These are phyloP conservation scores for Drosophila navojoa DNA, from an alignment of 1,140 invertebrate genomes.

Conservation along the genomic window DNA sequence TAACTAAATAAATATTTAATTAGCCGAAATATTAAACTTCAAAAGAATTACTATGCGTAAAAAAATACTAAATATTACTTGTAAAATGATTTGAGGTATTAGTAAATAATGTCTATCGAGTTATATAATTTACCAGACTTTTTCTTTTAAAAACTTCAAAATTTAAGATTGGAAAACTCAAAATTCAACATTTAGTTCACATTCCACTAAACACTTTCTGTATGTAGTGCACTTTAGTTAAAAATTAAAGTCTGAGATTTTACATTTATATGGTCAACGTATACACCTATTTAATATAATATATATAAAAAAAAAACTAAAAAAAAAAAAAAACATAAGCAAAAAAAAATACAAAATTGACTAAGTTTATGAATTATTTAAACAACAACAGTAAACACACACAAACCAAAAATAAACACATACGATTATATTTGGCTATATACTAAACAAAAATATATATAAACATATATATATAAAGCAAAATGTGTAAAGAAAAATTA, in stretches of 20 bases:
- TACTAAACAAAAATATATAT: slow-evolving; percentile 18
- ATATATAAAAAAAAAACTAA: slow-evolving; percentile 39
- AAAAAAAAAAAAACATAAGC: slow-evolving; percentile 34
- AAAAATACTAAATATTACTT: slow-evolving; percentile 63
- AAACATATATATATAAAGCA: slow-evolving; percentile 13
- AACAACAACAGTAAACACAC: slow-evolving; percentile 29
- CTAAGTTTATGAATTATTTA: slow-evolving; percentile 68
- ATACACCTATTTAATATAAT: slow-evolving; percentile 60
- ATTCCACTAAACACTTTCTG: slow-evolving; percentile 52
- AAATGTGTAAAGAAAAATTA: slow-evolving; percentile 36
- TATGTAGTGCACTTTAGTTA: slow-evolving; percentile 81
- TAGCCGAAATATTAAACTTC: slow-evolving; percentile 81
- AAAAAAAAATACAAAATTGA: slow-evolving; percentile 44
- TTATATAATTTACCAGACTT: slow-evolving; percentile 43
- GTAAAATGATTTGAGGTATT: slow-evolving; percentile 45
- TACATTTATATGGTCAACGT: slow-evolving; percentile 73
- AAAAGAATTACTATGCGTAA: slow-evolving; percentile 63
- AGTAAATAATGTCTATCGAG: slow-evolving; percentile 38
- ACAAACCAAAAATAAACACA: slow-evolving; percentile 16
- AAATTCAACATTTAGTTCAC: slow-evolving; percentile 46
- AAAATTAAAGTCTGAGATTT: slow-evolving; percentile 83
- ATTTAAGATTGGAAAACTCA: slow-evolving; percentile 8
- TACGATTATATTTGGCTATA: slow-evolving; percentile 60
- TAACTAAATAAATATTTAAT: slow-evolving; percentile 80
- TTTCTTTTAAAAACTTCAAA: slow-evolving; percentile 27